These are phyloP conservation scores for Porites cylindrica DNA, from an alignment of 92 coral and sea anemone species.

Conservation along the genomic window DNA sequence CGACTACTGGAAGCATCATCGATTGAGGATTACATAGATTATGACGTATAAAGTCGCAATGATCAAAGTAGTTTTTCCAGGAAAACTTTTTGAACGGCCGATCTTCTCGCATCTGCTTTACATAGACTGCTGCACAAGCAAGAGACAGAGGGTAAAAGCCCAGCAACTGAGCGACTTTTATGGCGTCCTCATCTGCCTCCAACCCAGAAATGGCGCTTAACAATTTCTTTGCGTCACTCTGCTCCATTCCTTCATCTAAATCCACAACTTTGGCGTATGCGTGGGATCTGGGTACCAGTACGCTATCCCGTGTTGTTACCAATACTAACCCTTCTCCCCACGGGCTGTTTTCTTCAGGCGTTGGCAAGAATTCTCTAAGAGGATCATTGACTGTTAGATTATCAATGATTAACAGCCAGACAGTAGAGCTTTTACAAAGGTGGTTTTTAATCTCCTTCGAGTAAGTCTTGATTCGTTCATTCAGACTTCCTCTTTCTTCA, in stretches of 20 bases:
- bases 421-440: slow-evolving; percentile 29
- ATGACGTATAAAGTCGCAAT: slow-evolving; percentile 78
- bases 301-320: slow-evolving; percentile 90
- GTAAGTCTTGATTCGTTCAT: slow-evolving; percentile 44
- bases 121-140: slow-evolving; percentile 94
- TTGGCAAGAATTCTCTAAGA: slow-evolving; percentile 81
- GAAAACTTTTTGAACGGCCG: slow-evolving; percentile 81
- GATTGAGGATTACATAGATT: slow-evolving; percentile 86
- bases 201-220: slow-evolving; percentile 66
- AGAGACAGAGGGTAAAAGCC: slow-evolving; percentile 86
- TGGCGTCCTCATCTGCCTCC: slow-evolving; percentile 58
- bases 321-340: slow-evolving; percentile 91
- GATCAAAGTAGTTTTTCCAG: slow-evolving; percentile 87
- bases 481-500: slow-evolving; percentile 20
- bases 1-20: slow-evolving; percentile 90
- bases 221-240: slow-evolving; percentile 75
- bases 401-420: slow-evolving; percentile 89
- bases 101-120: slow-evolving; percentile 80
- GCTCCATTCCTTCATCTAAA: slow-evolving; percentile 81
- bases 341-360: slow-evolving; percentile 65
- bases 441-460: slow-evolving; percentile 49
- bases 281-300: slow-evolving; percentile 77
- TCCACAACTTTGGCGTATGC: slow-evolving; percentile 63
- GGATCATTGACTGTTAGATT: slow-evolving; percentile 72
- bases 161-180: slow-evolving; percentile 50